A percentile compares a stretch with the other conserved stretches of the same genome.
These are phyloP conservation scores for Dermochelys coriacea DNA, from an alignment of 2,797 vertebrate genomes.

Conservation along the genomic window DNA sequence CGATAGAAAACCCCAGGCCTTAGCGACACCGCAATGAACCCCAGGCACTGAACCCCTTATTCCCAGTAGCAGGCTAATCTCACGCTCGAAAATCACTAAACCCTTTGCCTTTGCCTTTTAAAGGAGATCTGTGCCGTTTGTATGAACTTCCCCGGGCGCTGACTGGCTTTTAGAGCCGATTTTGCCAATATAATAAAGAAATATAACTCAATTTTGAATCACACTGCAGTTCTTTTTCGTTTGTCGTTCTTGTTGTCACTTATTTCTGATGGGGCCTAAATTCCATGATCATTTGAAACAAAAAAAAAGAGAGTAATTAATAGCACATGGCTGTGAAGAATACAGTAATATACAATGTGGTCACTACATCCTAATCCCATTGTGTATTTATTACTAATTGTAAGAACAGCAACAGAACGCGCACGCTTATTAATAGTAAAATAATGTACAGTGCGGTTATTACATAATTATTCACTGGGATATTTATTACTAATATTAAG, in stretches of 20 bases:
- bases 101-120: background rate
- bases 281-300: accelerated
- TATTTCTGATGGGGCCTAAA: background rate
- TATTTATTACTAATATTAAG: background rate
- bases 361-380: accelerated
- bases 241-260: background rate
- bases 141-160: background rate
- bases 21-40: background rate
- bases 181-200: background rate
- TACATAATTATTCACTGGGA: background rate
- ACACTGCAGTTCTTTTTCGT: background rate
- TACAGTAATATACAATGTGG: accelerated
- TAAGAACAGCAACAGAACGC: background rate
- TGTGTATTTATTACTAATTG: background rate
- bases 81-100: background rate
- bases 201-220: no score
- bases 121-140: background rate
- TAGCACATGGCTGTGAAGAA: background rate
- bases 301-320: background rate
- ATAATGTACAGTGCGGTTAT: background rate
- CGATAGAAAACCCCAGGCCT: background rate
- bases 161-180: background rate
- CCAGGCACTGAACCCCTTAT: background rate
- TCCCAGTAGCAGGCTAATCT: background rate
- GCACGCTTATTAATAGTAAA: background rate